These are phyloP conservation scores for Mythimna vitellina DNA, from an alignment of 2,888 invertebrate species.

Conservation along the genomic window DNA sequence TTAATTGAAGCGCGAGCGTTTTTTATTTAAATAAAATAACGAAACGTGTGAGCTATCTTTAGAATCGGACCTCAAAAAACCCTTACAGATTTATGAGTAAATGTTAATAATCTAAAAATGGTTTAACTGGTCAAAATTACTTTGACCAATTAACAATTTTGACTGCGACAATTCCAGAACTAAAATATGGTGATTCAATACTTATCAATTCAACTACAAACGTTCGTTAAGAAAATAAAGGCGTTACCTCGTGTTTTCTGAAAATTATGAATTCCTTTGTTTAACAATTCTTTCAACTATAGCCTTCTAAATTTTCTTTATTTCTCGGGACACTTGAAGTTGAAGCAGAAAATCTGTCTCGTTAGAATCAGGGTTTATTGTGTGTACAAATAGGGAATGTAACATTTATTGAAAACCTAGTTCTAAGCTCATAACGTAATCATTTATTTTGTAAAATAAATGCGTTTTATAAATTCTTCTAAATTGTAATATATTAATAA, in stretches of 20 bases:
- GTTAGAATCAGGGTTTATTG: neutral
- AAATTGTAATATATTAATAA: neutral
- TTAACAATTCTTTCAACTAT: neutral
- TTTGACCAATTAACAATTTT: no score
- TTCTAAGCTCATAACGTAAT: neutral
- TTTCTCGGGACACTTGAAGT: neutral
- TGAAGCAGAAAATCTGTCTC: neutral
- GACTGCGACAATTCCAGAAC: neutral
- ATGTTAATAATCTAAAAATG: no score
- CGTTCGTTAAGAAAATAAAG: conserved; percentile 11
- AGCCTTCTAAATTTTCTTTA: neutral
- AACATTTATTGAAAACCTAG: conserved; percentile 2
- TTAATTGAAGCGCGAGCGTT: no score
- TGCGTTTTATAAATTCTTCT: neutral
- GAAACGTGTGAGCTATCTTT: neutral
- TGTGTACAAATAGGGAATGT: conserved; percentile 25
- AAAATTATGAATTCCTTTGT: conserved; percentile 8
- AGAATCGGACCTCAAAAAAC: neutral
- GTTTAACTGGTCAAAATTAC: no score
- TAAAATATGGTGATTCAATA: neutral
- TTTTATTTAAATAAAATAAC: no score
- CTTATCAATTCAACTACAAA: neutral
- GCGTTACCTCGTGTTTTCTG: conserved; percentile 18
- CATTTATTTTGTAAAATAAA: conserved; percentile 2
- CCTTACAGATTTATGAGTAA: no score